A percentile compares a stretch with the other conserved stretches of the same genome.
Conservation (phyloP, 2,113 vertebrate species). For the Thalassoma bifasciatum region DNA sequence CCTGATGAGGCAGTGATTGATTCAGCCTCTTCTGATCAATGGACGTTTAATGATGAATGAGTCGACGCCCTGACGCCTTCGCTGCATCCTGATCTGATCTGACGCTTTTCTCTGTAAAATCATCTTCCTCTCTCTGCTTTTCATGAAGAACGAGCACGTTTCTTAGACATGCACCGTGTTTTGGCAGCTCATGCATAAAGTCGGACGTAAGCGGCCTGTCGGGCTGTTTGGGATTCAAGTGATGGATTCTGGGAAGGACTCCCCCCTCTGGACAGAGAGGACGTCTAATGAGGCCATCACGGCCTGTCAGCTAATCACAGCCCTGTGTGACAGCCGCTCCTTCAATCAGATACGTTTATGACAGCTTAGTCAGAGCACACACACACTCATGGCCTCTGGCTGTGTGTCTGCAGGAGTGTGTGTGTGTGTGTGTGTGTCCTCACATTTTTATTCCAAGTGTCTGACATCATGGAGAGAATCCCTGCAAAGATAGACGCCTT, state of each 20-base stretch:
- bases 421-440: background rate
- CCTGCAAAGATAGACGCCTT: too few species aligned
- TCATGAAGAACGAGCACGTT: too few species aligned
- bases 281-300: conserved; percentile 49
- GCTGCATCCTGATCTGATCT: background rate
- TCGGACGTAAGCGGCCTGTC: background rate
- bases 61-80: background rate
- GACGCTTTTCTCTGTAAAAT: too few species aligned
- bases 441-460: too few species aligned
- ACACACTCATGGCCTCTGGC: conserved; percentile 27
- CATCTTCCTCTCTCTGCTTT: too few species aligned
- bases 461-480: too few species aligned
- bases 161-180: too few species aligned
- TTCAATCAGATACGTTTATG: conserved; percentile 54
- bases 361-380: conserved; percentile 48
- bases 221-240: conserved; percentile 10
- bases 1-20: conserved; percentile 58
- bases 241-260: conserved; percentile 4
- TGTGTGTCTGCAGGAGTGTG: background rate
- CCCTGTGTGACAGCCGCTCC: conserved; percentile 44
- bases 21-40: conserved; percentile 37
- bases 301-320: conserved; percentile 53
- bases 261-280: conserved; percentile 29
- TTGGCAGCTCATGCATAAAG: too few species aligned
- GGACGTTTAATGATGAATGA: conserved; percentile 35